These are phyloP conservation scores for Brienomyrus longianalis DNA, from an alignment of 2,113 vertebrate species.

Conservation along the genomic window DNA sequence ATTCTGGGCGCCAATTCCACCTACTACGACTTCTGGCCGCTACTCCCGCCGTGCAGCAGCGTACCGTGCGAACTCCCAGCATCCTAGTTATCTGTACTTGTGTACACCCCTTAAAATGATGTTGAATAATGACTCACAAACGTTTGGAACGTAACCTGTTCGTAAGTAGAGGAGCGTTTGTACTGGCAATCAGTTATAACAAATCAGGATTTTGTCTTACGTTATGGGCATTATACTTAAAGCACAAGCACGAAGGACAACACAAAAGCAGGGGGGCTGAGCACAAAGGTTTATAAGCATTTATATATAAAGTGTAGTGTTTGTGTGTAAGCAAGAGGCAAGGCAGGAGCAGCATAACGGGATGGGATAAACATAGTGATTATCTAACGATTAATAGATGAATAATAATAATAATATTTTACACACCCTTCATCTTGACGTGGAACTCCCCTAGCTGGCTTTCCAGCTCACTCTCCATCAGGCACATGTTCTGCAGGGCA, in stretches of 20 bases:
- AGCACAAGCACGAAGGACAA: not conserved
- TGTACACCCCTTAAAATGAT: no score
- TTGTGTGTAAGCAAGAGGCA: not conserved
- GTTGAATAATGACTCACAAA: no score
- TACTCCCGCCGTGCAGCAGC: no score
- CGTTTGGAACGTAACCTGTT: no score
- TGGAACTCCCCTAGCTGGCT: slow-evolving; percentile 94
- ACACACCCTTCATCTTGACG: slow-evolving; percentile 88
- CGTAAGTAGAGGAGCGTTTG: no score
- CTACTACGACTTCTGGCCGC: no score
- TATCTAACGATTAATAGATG: not conserved
- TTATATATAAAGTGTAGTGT: not conserved
- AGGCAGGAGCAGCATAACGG: not conserved
- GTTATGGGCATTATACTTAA: no score
- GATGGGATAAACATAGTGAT: not conserved
- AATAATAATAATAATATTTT: not conserved
- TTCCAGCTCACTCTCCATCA: slow-evolving; percentile 86
- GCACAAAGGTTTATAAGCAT: not conserved
- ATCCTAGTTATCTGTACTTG: no score
- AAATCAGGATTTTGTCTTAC: no score
- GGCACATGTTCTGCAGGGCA: slow-evolving; percentile 79
- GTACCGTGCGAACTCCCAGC: no score
- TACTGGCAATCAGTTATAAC: not conserved
- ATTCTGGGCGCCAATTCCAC: no score
- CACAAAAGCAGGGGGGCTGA: not conserved